Evolutionary conservation across 2,797 vertebrate species (phyloP), one percentile per base, ranked within the genome.

Genomic region (Mormyrus hasselquistii): DNA sequence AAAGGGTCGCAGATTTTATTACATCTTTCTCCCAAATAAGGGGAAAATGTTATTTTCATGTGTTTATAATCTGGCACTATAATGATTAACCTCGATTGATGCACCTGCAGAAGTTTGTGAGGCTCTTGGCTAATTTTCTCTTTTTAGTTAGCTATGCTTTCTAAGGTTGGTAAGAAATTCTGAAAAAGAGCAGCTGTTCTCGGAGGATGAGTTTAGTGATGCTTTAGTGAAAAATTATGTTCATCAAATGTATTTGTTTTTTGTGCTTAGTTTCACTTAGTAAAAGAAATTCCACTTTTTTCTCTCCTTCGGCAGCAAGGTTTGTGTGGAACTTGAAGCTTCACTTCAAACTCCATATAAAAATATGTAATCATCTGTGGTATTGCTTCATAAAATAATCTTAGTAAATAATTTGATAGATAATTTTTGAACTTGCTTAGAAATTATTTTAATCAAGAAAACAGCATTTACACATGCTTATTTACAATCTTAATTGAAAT

Each of bases 121-220:
- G 14, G 38, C 16, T 87, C 8, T 59, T 29, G 59, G 86, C 55
- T 9, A 41, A 82, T 86, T 59, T 87, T 41, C 52, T 59, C 52
- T 38, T 87, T 41, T 59, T 59, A 59, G 12, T 62, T 55, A 10
- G 10, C 57, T 44, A 95, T 94, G 94, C 52, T 87, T 87, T 59
- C 55, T 34, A 34, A 50, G n/a, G 49, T 53, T 16, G 10, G 6
- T 87, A 52, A 34, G 86, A 59, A 41, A 34, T 62, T 59, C 52
- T 87, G 52, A 59, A 34, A 87, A 62, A 62, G 29, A 50, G 19
- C 25, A 8, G 14, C 53, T 5, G 16, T n/a, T 87, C 29, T 87
- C 6, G 2, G 29, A 62, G 29, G 9, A 38, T 29, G 8, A 8
- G 38, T 87, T 87, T 62, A 41, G 86, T 59, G 22, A 38, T 41